phyloP scores from a whole-genome alignment of 2,113 vertebrate species.

The Perca schrenkii region DNA sequence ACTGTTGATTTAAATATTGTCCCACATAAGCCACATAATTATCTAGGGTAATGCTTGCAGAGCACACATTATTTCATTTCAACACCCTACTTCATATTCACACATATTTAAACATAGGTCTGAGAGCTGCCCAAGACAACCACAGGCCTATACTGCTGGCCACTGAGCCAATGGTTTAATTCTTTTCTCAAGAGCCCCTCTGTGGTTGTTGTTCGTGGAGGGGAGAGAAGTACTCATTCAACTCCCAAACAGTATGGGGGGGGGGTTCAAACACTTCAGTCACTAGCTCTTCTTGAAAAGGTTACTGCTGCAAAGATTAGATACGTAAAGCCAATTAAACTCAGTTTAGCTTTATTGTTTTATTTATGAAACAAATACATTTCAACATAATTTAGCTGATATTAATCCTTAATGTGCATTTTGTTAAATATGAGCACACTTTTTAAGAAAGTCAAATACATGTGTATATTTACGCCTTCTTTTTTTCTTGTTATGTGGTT shows the following conservation, averaged over 20 bases:
- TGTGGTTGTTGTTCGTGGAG: slow-evolving; percentile 56
- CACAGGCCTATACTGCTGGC: slow-evolving; percentile 29
- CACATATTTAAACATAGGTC: slow-evolving; percentile 47
- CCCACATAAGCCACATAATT: slow-evolving; percentile 39
- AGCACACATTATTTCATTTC: slow-evolving; percentile 50
- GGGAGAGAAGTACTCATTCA: slow-evolving; percentile 52
- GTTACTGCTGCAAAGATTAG: slow-evolving; percentile 42
- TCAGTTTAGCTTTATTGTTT: slow-evolving; percentile 28
- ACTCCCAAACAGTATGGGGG: slow-evolving; percentile 30
- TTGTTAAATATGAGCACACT: neutral
- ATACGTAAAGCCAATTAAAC: slow-evolving; percentile 40
- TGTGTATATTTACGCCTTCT: neutral
- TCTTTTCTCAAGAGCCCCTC: slow-evolving; percentile 69
- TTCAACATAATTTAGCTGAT: slow-evolving; percentile 5
- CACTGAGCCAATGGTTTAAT: slow-evolving; percentile 47
- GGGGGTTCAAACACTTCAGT: slow-evolving; percentile 57
- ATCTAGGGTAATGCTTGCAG: slow-evolving; percentile 42
- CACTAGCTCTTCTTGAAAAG: slow-evolving; percentile 55
- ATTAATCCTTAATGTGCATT: neutral
- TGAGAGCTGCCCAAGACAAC: slow-evolving; percentile 62
- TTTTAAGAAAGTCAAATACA: neutral
- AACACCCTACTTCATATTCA: slow-evolving; percentile 51
- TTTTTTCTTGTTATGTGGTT: neutral
- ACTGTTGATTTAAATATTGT: slow-evolving; percentile 42
- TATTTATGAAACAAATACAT: neutral